Evolutionary conservation across 2,888 invertebrate species (phyloP), one percentile per base, ranked within the genome.

Genomic region (Ennomos erosarius): DNA sequence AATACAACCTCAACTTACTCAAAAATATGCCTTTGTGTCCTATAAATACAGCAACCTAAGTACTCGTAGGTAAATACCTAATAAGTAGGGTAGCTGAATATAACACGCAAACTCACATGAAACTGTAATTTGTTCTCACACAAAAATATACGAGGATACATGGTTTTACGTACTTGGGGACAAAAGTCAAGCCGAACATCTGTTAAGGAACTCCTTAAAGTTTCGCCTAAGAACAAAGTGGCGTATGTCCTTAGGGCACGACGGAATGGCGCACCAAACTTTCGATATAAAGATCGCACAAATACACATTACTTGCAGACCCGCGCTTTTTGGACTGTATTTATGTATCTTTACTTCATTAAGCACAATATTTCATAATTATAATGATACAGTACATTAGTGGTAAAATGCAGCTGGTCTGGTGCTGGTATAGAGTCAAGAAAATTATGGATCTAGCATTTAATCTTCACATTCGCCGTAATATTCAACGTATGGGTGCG

Each of bases 141-240:
- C 75, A 76, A 78, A 74, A 76, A 72, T 73, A 67, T 73, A 72
- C 71, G 70, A 78, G 76, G 73, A 80, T 79, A 81, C 78, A 84
- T 71, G 79, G 55, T 55, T 59, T 62, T 55, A 77, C 75, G 78
- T 78, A 77, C 76, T 79, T 73, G 75, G 79, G 80, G 79, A 84
- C 85, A 82, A 83, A 84, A 85, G 85, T 87, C 84, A 82, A 81
- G 71, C 71, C 73, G 78, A 87, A 87, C 87, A 87, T 87, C 87
- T 87, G 87, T 86, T 88, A 84, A 84, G 81, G 79, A 86, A 87
- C 81, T 88, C 84, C 83, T 81, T 77, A 81, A 87, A 88, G 80
- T 88, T 86, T 75, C 68, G 74, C 78, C 72, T 74, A 84, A 82
- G 86, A 85, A 87, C 86, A 85, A 86, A 87, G 85, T 85, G 75